Evolutionary conservation across 2,888 invertebrate genomes (phyloP), one percentile per base, ranked within the genome.

Genomic region (Crocallis elinguaria): DNA sequence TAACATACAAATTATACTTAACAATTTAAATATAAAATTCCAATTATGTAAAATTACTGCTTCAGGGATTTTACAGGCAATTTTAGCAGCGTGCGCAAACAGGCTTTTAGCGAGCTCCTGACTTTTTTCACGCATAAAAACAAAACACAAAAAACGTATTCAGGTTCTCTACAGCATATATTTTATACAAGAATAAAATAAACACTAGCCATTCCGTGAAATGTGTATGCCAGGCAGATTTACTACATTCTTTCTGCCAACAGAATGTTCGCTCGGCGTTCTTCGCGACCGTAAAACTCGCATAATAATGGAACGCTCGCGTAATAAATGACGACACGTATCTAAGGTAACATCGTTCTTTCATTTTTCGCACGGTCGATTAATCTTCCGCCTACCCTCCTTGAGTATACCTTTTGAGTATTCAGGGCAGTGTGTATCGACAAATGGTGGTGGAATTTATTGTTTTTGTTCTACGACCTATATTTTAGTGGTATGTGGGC

Each of bases 281-380:
- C 48, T 37, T 11, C 7, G 2, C 8, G 45, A 0, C 66, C 30
- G 68, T 79, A 55, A 68, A 66, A 66, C 64, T 16, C 44, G 52
- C 19, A 69, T 71, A 79, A 77, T 80, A 84, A 84, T 79, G 78
- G 79, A 75, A 75, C 71, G 66, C 68, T 75, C 69, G 72, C 73
- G 76, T 83, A 79, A 86, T 80, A 85, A 79, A 86, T 82, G 83
- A 75, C 71, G 79, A 74, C 80, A 78, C 80, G 80, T 81, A 72
- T 68, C 71, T 67, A 79, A 76, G 82, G 82, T 84, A 82, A 76
- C 78, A 73, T 70, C 70, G 76, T 73, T 82, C 80, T 78, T 79
- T 79, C 85, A 84, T 86, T 84, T 86, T 85, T 83, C 81, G 69
- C 77, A 74, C 77, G 73, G 71, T 75, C 82, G 75, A 86, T 86